These are phyloP conservation scores for Stenchaetothrips biformis DNA, from an alignment of 2,888 invertebrate genomes.

Conservation along the genomic window DNA sequence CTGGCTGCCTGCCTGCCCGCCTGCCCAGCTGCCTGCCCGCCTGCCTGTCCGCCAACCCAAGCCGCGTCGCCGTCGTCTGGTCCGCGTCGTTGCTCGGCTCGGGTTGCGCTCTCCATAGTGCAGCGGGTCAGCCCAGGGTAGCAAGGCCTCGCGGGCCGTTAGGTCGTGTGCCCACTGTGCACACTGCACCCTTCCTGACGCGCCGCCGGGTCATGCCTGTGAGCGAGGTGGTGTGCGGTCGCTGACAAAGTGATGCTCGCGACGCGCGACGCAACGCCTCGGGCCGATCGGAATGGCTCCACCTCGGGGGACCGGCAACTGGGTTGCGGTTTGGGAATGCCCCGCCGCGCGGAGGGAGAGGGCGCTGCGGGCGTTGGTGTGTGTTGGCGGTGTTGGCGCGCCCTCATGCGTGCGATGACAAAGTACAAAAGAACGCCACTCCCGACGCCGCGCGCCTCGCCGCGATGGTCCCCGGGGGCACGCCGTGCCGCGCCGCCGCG, in stretches of 20 bases:
- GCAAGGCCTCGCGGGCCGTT: not conserved
- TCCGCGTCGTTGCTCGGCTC: too few species aligned
- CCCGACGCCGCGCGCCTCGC: not conserved
- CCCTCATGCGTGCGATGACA: conserved; percentile 19
- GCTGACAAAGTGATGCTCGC: not conserved
- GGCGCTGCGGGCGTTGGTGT: not conserved
- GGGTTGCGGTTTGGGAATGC: conserved; percentile 17
- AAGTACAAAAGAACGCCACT: conserved; percentile 11
- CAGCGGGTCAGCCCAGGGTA: too few species aligned
- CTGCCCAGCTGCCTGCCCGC: too few species aligned
- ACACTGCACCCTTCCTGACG: not conserved
- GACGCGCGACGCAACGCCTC: not conserved
- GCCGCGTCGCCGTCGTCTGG: too few species aligned
- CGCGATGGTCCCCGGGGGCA: not conserved
- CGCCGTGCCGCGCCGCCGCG: not conserved
- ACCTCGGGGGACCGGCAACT: not conserved
- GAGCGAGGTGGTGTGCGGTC: not conserved
- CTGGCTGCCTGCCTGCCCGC: too few species aligned
- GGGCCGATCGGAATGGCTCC: not conserved
- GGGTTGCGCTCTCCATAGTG: too few species aligned
- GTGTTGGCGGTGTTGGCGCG: not conserved
- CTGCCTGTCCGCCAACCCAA: too few species aligned
- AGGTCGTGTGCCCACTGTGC: not conserved
- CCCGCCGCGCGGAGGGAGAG: not conserved
- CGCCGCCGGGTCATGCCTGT: too few species aligned